Conservation (phyloP, 2,797 vertebrate genomes). For the Sebastes wilsoni region DNA sequence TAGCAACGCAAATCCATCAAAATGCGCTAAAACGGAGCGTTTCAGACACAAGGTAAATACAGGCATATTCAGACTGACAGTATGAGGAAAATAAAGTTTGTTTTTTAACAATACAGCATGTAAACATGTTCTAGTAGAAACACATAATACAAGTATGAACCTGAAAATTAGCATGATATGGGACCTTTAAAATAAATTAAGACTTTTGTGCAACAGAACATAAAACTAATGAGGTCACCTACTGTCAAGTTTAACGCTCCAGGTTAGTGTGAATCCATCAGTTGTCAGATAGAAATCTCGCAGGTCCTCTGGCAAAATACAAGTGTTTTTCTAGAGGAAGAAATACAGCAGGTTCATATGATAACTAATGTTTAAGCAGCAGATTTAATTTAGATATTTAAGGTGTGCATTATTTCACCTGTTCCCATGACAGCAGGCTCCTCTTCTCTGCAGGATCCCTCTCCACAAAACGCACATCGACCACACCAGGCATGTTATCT, state of each 20-base stretch:
- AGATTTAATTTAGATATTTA: background rate
- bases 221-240: constrained; percentile 39
- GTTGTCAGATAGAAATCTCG: constrained; percentile 96
- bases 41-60: no score
- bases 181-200: background rate
- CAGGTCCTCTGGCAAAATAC: constrained; percentile 92
- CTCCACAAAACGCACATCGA: constrained; percentile 89
- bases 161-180: rapidly evolving
- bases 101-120: no score
- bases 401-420: constrained; percentile 77
- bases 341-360: background rate
- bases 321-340: constrained; percentile 88
- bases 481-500: constrained; percentile 93
- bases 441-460: constrained; percentile 92
- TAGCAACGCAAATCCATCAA: rapidly evolving
- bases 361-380: background rate
- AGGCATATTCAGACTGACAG: no score
- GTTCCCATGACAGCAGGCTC: constrained; percentile 93
- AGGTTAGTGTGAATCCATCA: constrained; percentile 93
- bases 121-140: no score
- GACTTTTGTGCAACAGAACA: background rate
- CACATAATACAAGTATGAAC: no score
- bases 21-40: no score
- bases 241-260: constrained; percentile 93
- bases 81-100: no score